Conservation (phyloP, 2,888 invertebrate species). For the Tiphia femorata region DNA sequence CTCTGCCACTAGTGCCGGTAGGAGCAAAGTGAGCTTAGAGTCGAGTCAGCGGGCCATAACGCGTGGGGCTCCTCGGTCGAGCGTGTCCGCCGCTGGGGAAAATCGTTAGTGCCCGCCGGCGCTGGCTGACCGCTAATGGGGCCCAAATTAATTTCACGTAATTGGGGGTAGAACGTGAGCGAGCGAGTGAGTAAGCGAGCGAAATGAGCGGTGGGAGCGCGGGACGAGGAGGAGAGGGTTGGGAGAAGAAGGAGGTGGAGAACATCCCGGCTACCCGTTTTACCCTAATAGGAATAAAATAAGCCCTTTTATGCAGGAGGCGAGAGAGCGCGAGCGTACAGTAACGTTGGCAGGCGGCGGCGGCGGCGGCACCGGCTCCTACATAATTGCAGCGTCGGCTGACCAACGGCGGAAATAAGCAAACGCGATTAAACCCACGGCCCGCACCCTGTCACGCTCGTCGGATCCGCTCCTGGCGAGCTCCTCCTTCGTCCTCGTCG, state of each 20-base stretch:
- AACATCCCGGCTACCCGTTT: constrained; percentile 60
- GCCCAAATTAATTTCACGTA: constrained; percentile 67
- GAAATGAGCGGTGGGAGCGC: too few species aligned
- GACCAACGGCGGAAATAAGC: constrained; percentile 62
- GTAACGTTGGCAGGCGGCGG: constrained; percentile 16
- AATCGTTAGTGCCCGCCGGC: constrained; percentile 56
- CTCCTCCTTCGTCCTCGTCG: too few species aligned
- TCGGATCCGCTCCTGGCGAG: constrained; percentile 39
- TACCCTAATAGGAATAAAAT: constrained; percentile 68
- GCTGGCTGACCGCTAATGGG: constrained; percentile 63
- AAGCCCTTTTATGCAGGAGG: constrained; percentile 53
- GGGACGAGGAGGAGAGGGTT: too few species aligned
- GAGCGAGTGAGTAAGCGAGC: too few species aligned
- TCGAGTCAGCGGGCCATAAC: too few species aligned
- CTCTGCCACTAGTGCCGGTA: too few species aligned
- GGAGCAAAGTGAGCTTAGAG: too few species aligned
- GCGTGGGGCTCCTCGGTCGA: not conserved
- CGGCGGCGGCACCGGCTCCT: constrained; percentile 22
- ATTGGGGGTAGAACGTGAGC: constrained; percentile 56
- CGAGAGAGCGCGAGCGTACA: not conserved
- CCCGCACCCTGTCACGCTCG: constrained; percentile 60
- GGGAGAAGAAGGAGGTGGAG: too few species aligned
- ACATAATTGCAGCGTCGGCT: constrained; percentile 54
- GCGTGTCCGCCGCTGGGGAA: constrained; percentile 48
- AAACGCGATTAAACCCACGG: constrained; percentile 63